Evolutionary conservation across 1,140 invertebrate genomes (phyloP), one percentile per base, ranked within the genome.

Genomic region (Drosophila ohnishii): DNA sequence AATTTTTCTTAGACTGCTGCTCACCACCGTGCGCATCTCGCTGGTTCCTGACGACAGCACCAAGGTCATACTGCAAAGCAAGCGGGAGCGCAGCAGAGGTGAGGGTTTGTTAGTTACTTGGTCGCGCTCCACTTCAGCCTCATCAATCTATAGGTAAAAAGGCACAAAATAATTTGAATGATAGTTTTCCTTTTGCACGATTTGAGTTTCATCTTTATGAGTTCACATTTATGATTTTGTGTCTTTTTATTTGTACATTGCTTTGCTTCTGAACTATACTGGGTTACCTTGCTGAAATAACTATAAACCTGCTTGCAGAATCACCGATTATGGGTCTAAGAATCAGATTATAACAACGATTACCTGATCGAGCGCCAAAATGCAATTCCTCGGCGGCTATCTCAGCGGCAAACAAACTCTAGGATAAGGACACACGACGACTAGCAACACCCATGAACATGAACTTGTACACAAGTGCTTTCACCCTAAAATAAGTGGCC

Each of bases 31-130:
- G 48, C 84, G 93, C 69, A 93, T 91, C 7, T 90, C 93, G 3
- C 70, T 94, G 8, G 92, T 82, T 67, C 94, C 94, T 9, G 92
- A 93, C 69, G 94, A 94, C 64, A 93, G 94, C 48, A 92, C 92
- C 9, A 92, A 92, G 71, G 93, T 93, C 30, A 78, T 94, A 14
- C 70, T 94, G 37, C 90, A 92, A 14, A 90, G 92, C 74, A 91
- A 92, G 71, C 90, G 90, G 56, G 91, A 92, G 53, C 76, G 85
- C 66, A 92, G 92, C 88, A 92, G 92, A 92, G 93, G 93, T 93
- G 93, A 94, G 91, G 93, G 93, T 90, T 93, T 94, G 87, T 93
- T 94, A 88, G 94, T 94, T 70, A 94, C 94, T 79, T 95, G 94
- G 94, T 95, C 94, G 73, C 90, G 94, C 78, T 94, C 94, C 63